Conservation (phyloP, 2,113 vertebrate genomes). For the Gasterosteus nipponicus region DNA sequence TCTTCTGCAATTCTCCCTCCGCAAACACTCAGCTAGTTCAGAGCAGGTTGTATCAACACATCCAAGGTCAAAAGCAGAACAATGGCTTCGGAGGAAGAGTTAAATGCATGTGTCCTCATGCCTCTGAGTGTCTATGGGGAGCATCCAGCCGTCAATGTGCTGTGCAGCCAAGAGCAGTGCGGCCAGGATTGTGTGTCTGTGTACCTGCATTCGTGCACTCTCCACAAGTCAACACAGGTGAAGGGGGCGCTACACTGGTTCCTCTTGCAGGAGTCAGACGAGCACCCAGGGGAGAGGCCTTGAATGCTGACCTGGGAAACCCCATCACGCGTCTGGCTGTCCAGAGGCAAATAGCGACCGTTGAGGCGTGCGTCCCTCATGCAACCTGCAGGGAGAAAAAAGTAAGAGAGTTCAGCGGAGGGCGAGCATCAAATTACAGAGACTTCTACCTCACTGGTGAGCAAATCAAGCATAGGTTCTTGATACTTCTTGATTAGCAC, state of each 20-base stretch:
- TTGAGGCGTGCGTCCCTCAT: conserved; percentile 89
- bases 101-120: conserved; percentile 15
- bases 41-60: conserved; percentile 14
- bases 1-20: not conserved
- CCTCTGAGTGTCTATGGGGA: not conserved
- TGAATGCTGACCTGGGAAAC: conserved; percentile 84
- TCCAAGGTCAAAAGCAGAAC: conserved; percentile 33
- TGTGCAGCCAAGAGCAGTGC: no score
- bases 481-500: not conserved
- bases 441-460: conserved; percentile 1
- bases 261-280: conserved; percentile 87
- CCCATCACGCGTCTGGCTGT: conserved; percentile 79
- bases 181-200: not conserved
- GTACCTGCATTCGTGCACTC: conserved; percentile 90
- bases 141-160: not conserved
- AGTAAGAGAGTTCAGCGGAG: conserved; percentile 8
- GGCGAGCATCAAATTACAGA: not conserved
- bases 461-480: conserved; percentile 13
- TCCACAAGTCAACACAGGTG: conserved; percentile 90
- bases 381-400: conserved; percentile 80
- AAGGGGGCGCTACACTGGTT: conserved; percentile 87
- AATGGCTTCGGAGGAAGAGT: conserved; percentile 18
- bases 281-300: conserved; percentile 84
- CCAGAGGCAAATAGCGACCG: conserved; percentile 85
- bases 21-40: conserved; percentile 1